Base-by-base conservation (phyloP, 2,797 vertebrate genomes). In the Darevskia mixta region DNA sequence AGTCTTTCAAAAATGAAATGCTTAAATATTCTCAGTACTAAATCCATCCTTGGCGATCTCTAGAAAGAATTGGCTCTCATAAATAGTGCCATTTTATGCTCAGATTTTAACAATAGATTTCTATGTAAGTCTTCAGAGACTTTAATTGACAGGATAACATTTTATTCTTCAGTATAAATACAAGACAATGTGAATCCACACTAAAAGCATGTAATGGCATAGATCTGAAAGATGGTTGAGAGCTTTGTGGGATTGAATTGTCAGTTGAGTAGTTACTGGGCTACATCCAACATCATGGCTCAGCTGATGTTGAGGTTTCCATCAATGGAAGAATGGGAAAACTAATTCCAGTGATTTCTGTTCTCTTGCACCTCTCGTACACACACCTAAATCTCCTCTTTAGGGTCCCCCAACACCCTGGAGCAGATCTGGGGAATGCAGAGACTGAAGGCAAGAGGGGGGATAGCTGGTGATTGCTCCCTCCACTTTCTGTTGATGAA, bases 131-230 rank as follows among this genome's bases (percentile, higher is more conserved):
- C 0, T 17, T 77, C 35, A 72, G 84, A 76, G 5, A 5, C 86
- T 35, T 92, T 79, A 38, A 83, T 79, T 79, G 13, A 27, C 1
- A 67, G 23, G 81, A 6, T 67, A 58, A 4, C 2, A 27, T 73
- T 80, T 88, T 88, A 84, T n/a, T 72, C 9, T 86, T 64, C 87
- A 61, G n/a, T 58, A 49, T 87, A 83, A 88, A 90, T 35, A 78
- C n/a, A 69, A 3, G n/a, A 27, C 5, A 43, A 15, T 69, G 1
- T 87, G 79, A 82, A 87, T 84, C 72, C 73, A 20, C 17, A 89
- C n/a, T 29, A 71, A 41, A 38, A 4, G 5, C 15, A 1, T 72
- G 10, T 79, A 79, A 89, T 4, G 43, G 20, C 29, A 43, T n/a
- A 43, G 5, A 9, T 45, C 29, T 66, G 15, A 73, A 83, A 85